Base-by-base conservation (phyloP, 2,888 invertebrate genomes). In the Hyposoter didymator region DNA sequence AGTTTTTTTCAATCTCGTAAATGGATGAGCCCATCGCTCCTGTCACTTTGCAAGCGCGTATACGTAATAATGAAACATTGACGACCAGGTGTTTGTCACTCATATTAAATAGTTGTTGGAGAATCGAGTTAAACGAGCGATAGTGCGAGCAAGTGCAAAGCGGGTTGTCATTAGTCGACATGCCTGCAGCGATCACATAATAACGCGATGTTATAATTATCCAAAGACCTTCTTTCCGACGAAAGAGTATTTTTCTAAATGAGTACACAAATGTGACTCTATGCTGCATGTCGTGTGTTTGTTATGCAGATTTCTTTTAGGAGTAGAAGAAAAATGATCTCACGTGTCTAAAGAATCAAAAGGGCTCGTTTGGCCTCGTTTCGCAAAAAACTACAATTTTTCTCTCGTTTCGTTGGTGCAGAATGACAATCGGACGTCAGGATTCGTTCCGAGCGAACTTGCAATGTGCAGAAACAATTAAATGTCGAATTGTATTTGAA, bases 151-250 rank as follows among this genome's bases (percentile, higher is more conserved):
- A 78, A 7, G 45, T 78, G 67, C 55, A 39, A 55, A 67, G 78
- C 67, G 66, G 69, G 45, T 75, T 32, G 81, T 62, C 35, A 59
- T 47, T 39, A 74, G 66, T 43, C 72, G 62, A 28, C 59, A 72
- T 35, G 62, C 49, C 22, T 28, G 47, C 12, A 22, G 64, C 19
- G 32, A n/a, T n/a, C 39, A 14, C 14, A 76, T 39, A 55, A 66
- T 66, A 76, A 72, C 72, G 35, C 72, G 35, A 66, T 28, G 52
- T 64, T 28, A 52, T 70, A 69, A 78, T 78, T 78, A 49, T 52
- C 47, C 8, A 6, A 45, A 84, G 84, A 76, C 84, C 84, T 84
- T 72, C 55, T 55, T 80, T 84, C 72, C 12, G 80, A 84, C 75
- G 80, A 84, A 76, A 76, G 84, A 52, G 19, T 47, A 14, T n/a